Conservation (phyloP, 2,797 vertebrate genomes). For the Protosalanx chinensis region DNA sequence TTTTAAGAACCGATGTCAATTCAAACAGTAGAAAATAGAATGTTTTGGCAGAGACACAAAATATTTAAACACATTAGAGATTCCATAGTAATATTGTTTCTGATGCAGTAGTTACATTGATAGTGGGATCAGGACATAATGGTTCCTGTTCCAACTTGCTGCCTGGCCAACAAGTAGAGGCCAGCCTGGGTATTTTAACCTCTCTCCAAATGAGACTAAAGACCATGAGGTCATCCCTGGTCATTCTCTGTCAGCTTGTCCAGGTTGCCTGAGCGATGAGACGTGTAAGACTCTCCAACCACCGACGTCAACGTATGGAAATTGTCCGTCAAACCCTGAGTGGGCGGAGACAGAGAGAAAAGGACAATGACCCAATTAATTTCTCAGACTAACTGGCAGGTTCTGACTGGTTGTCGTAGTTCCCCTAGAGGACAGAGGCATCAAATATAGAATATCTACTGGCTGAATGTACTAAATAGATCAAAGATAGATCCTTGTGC, state of each 20-base stretch:
- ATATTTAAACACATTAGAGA: slow-evolving; percentile 6
- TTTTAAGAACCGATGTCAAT: slow-evolving; percentile 14
- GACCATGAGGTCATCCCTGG: slow-evolving; percentile 42
- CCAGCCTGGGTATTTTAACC: not conserved
- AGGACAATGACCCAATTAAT: slow-evolving; percentile 1
- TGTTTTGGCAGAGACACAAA: slow-evolving; percentile 19
- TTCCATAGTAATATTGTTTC: slow-evolving; percentile 1
- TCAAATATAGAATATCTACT: not conserved
- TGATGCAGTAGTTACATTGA: slow-evolving; percentile 13
- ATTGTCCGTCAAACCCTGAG: slow-evolving; percentile 52
- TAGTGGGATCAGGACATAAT: slow-evolving; percentile 5
- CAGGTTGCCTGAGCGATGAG: slow-evolving; percentile 54
- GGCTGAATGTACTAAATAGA: not conserved
- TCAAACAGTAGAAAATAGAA: slow-evolving; percentile 22
- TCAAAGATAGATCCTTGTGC: not conserved
- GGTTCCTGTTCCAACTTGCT: not conserved
- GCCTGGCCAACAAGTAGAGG: not conserved
- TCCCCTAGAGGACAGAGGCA: not conserved
- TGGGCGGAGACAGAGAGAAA: slow-evolving; percentile 21
- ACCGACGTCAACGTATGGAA: slow-evolving; percentile 36
- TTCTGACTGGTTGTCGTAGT: not conserved
- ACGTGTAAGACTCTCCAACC: slow-evolving; percentile 26
- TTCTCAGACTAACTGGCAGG: not conserved
- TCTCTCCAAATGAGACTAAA: slow-evolving; percentile 34
- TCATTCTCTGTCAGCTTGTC: slow-evolving; percentile 69